Percentiles rank a stretch among this genome's conserved stretches.
phyloP scores from a whole-genome alignment of 1,140 invertebrate species.

The Zaprionus tsacasi region DNA sequence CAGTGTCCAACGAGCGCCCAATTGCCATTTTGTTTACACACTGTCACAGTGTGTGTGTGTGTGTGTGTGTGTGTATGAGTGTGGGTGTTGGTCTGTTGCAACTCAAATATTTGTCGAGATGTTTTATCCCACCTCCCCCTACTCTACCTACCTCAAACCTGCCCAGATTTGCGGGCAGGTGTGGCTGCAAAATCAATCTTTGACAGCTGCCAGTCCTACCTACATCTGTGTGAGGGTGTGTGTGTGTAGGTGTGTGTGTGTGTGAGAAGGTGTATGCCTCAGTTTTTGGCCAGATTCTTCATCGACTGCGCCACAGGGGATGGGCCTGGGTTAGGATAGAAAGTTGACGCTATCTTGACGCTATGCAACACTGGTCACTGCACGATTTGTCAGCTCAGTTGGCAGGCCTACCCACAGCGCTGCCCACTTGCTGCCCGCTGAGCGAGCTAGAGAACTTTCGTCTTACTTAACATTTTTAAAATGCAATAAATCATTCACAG shows the following conservation, averaged over 20 bases:
- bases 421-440: conserved; percentile 14
- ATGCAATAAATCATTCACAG: conserved; percentile 82
- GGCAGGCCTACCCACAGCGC: conserved; percentile 11
- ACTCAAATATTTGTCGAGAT: conserved; percentile 64
- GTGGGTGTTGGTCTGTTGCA: conserved; percentile 39
- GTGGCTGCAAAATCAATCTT: conserved; percentile 64
- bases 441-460: conserved; percentile 25
- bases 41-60: background rate
- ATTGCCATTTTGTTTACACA: conserved; percentile 53
- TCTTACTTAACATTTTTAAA: conserved; percentile 77
- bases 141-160: background rate
- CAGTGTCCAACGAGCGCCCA: conserved; percentile 44
- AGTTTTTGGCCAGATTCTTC: background rate
- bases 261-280: background rate
- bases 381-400: conserved; percentile 60
- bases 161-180: conserved; percentile 17
- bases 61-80: background rate
- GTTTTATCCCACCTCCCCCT: conserved; percentile 31
- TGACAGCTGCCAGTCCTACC: conserved; percentile 47
- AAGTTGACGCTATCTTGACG: background rate
- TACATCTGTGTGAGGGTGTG: background rate
- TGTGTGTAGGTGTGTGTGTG: conserved; percentile 7
- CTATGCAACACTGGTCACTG: background rate
- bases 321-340: background rate
- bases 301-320: background rate